Evolutionary conservation across 1,140 invertebrate genomes (phyloP).

Genomic region (Eulimnadia texana): DNA sequence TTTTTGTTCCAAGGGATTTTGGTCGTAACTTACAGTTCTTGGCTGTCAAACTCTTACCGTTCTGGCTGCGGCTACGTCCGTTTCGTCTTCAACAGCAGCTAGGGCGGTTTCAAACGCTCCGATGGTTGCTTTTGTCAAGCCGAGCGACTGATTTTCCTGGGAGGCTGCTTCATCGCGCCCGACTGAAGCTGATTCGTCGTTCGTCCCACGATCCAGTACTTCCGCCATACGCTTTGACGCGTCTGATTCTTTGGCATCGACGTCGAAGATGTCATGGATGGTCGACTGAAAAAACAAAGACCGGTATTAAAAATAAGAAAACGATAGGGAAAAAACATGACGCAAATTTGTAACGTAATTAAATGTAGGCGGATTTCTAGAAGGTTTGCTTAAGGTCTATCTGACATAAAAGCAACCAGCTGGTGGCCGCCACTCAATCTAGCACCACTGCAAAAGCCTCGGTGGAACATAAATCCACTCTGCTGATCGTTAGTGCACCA

Average conservation of each 20-base stretch:
- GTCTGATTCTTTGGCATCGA: constrained; percentile 48
- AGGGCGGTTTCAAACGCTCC: constrained; percentile 56
- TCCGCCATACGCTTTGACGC: constrained; percentile 45
- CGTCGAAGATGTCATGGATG: constrained; percentile 81
- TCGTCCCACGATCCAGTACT: constrained; percentile 33
- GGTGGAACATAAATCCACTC: neutral
- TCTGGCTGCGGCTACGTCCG: constrained; percentile 77
- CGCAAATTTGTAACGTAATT: constrained; percentile 4
- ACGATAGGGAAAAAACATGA: constrained; percentile 1
- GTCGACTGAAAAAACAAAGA: constrained; percentile 47
- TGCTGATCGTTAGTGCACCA: neutral
- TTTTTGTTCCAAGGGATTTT: too few species aligned
- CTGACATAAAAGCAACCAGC: neutral
- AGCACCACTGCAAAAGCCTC: neutral
- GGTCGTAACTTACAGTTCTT: too few species aligned
- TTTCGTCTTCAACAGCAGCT: constrained; percentile 84
- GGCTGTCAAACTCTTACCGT: too few species aligned
- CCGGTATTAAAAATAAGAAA: neutral
- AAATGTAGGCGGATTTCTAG: neutral
- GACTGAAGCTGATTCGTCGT: neutral
- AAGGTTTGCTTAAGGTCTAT: neutral
- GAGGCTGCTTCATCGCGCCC: neutral
- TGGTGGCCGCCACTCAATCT: neutral
- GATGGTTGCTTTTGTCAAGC: constrained; percentile 19
- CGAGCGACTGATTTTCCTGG: constrained; percentile 12